Evolutionary conservation across 2,113 vertebrate genomes (phyloP), one percentile per base, ranked within the genome.

Genomic region (Brachypodius melanocephalos): DNA sequence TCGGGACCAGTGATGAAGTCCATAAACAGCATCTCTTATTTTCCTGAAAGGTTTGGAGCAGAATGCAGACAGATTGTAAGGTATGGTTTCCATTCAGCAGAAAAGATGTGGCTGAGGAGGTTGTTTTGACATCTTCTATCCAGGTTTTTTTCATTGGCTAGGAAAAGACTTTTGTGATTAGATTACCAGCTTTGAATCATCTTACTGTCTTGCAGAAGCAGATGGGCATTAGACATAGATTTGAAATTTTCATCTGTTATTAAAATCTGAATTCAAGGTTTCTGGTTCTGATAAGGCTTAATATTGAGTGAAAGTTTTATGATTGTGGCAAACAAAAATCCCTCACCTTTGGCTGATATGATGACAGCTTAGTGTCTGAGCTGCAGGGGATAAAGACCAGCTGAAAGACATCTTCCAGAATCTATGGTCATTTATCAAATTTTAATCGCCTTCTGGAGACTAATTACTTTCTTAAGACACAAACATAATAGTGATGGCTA

Each of bases 311-410:
- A 95, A 95, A 89, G 91, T 85, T 96, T 95, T 94, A 96, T 69
- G 85, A 67, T 76, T 59, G 55, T 83, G 86, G 89, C 87, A 97
- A 93, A 93, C 81, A 94, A 92, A 92, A 85, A 58, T 82, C 61
- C 93, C 26, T 96, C 89, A 93, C 89, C 91, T 96, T 86, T 80
- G 75, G 82, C 75, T 94, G 49, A 89, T 63, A 90, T 83, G 94
- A 62, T 97, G 94, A 97, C 94, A 96, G 88, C 67, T 89, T 43
- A 88, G 89, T 94, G 91, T 96, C 96, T 96, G 78, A 93, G 46
- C 68, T 93, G 67, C 55, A 85, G 76, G 72, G 78, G 78, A 94
- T 77, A 86, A 69, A 95, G 71, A 63, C 25, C 78, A 88, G 85
- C 89, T 95, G 86, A 93, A 93, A 95, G 88, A 89, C 28, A n/a